phyloP scores from a whole-genome alignment of 2,113 vertebrate genomes.

The Cnemophilus loriae region DNA sequence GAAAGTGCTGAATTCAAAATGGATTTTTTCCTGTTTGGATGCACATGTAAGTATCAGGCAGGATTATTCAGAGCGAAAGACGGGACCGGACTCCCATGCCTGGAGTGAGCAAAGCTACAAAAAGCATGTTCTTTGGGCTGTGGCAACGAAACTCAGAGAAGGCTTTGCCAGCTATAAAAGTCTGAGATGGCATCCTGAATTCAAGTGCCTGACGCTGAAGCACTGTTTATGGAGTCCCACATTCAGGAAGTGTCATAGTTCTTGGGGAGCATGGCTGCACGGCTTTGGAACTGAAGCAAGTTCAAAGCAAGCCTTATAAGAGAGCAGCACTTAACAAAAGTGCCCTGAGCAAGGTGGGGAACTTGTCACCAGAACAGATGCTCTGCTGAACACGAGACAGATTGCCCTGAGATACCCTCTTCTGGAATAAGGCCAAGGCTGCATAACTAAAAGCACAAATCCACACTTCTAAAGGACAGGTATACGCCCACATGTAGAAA shows the following conservation, averaged over 20 bases:
- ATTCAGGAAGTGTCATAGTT: not conserved
- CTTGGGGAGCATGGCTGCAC: not conserved
- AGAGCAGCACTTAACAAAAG: not conserved
- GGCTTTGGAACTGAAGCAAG: not conserved
- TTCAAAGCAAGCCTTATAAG: not conserved
- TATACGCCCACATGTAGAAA: not conserved
- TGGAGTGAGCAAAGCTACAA: not conserved
- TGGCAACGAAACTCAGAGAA: not conserved
- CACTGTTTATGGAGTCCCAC: not conserved
- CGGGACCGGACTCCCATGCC: rapidly evolving
- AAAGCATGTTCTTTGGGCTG: not conserved
- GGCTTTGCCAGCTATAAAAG: not conserved
- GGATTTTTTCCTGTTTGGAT: not conserved
- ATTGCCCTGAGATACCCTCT: not conserved
- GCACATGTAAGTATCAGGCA: not conserved
- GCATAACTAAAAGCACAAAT: not conserved
- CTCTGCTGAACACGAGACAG: not conserved
- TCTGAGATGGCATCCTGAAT: not conserved
- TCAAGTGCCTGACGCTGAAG: not conserved
- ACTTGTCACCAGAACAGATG: not conserved
- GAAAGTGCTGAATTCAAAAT: not conserved
- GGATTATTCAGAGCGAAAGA: not conserved
- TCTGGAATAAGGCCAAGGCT: not conserved
- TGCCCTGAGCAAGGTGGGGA: not conserved
- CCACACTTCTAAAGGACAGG: not conserved